These are phyloP conservation scores for Dendropsophus ebraccatus DNA, from an alignment of 2,113 vertebrate genomes.

Conservation along the genomic window DNA sequence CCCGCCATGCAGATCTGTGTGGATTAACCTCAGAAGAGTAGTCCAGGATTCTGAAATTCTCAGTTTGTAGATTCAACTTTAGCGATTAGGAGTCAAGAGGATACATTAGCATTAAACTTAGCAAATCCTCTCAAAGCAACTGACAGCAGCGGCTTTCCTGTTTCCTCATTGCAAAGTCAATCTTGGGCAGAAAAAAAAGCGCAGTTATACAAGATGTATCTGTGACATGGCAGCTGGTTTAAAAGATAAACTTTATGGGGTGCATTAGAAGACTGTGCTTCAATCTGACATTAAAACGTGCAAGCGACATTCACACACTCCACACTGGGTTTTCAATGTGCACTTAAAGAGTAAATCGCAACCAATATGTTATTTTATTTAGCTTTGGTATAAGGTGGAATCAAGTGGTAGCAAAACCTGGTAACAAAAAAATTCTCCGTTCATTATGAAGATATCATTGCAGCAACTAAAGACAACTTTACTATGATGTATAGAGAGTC, in stretches of 20 bases:
- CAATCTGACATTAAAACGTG: conserved; percentile 57
- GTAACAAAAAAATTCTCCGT: not conserved
- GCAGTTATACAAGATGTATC: conserved; percentile 60
- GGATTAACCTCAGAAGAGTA: conserved; percentile 68
- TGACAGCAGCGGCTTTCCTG: conserved; percentile 65
- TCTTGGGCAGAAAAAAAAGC: conserved; percentile 58
- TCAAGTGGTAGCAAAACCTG: not conserved
- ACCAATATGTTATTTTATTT: conserved; percentile 26
- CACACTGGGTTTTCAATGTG: conserved; percentile 42
- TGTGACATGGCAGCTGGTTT: conserved; percentile 57
- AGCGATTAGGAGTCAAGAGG: conserved; percentile 73
- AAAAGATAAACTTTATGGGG: conserved; percentile 59
- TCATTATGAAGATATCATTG: not conserved
- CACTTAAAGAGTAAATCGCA: conserved; percentile 48
- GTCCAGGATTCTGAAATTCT: conserved; percentile 68
- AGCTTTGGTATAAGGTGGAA: not conserved
- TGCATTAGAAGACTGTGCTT: conserved; percentile 58
- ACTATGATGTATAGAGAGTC: not conserved
- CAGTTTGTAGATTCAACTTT: conserved; percentile 65
- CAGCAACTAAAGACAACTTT: not conserved
- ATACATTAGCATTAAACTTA: conserved; percentile 71
- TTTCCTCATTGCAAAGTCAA: conserved; percentile 63
- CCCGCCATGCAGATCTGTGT: conserved; percentile 61
- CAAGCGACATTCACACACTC: conserved; percentile 9
- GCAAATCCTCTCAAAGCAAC: conserved; percentile 67